A percentile compares a stretch with the other conserved stretches of the same genome.
Conservation (phyloP, 2,888 invertebrate genomes). For the Tetheella fluctuosa region DNA sequence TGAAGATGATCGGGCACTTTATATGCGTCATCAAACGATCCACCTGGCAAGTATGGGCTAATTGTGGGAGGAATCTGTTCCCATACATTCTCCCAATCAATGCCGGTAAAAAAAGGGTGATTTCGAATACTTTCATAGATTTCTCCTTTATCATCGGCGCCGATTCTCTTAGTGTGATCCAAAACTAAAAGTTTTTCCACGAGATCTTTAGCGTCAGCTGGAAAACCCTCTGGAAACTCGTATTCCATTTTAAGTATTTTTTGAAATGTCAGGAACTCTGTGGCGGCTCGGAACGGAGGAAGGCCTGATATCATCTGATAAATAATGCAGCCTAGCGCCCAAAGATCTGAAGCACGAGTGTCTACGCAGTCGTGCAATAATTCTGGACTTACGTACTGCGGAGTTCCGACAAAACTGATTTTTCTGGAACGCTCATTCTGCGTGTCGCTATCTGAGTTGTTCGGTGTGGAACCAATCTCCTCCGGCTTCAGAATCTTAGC, state of each 20-base stretch:
- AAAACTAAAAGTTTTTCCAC: slow-evolving; percentile 93
- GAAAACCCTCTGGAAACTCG: slow-evolving; percentile 96
- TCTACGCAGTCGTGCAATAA: slow-evolving; percentile 92
- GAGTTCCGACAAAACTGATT: slow-evolving; percentile 98
- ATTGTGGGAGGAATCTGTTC: slow-evolving; percentile 92
- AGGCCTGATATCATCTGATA: slow-evolving; percentile 98
- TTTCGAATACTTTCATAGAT: slow-evolving; percentile 92
- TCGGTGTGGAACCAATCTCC: slow-evolving; percentile 51
- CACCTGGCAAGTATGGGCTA: slow-evolving; percentile 91
- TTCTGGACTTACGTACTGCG: slow-evolving; percentile 99
- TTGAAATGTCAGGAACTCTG: slow-evolving; percentile 98
- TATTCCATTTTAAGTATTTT: slow-evolving; percentile 96
- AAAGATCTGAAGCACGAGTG: slow-evolving; percentile 93
- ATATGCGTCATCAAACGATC: slow-evolving; percentile 87
- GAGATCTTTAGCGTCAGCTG: slow-evolving; percentile 92
- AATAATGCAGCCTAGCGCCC: slow-evolving; percentile 98
- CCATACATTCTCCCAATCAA: slow-evolving; percentile 92
- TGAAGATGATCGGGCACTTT: slow-evolving; percentile 90
- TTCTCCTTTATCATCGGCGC: slow-evolving; percentile 88
- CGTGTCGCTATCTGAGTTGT: slow-evolving; percentile 58
- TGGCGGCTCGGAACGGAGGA: slow-evolving; percentile 95
- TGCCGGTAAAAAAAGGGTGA: slow-evolving; percentile 93
- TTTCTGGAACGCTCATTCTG: slow-evolving; percentile 83
- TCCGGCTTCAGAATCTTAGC: slow-evolving; percentile 90
- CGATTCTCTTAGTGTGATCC: slow-evolving; percentile 91